Conservation (phyloP, 1,140 invertebrate genomes). For the Ceratosolen solmsi region DNA sequence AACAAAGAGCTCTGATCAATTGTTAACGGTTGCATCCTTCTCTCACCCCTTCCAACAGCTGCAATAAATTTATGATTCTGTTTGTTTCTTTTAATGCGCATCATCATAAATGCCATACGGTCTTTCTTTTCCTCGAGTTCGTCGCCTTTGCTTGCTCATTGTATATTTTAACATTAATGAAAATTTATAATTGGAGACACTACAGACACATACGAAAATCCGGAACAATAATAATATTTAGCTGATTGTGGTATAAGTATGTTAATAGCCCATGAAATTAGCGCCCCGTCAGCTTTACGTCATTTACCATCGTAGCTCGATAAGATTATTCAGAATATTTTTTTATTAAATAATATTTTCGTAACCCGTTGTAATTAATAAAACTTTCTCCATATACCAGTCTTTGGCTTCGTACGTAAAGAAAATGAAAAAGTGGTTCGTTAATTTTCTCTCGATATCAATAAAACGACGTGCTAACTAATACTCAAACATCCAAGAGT, state of each 20-base stretch:
- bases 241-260: neutral
- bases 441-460: too few relatives aligned
- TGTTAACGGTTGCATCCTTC: constrained; percentile 34
- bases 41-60: constrained; percentile 3
- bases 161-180: neutral
- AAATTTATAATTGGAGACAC: neutral
- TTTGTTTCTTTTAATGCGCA: too few relatives aligned
- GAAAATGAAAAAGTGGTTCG: too few relatives aligned
- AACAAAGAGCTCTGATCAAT: constrained; percentile 54
- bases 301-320: too few relatives aligned
- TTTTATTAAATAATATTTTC: too few relatives aligned
- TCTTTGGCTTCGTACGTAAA: too few relatives aligned
- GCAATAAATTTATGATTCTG: neutral
- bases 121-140: constrained; percentile 9
- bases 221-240: neutral
- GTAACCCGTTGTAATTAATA: too few relatives aligned
- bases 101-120: neutral
- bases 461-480: too few relatives aligned
- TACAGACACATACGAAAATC: neutral
- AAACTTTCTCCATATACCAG: too few relatives aligned
- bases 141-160: neutral
- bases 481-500: too few relatives aligned
- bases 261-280: neutral
- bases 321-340: too few relatives aligned
- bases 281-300: neutral